Evolutionary conservation across 2,113 vertebrate genomes (phyloP), one percentile per base, ranked within the genome.

Genomic region (Neoarius graeffei): DNA sequence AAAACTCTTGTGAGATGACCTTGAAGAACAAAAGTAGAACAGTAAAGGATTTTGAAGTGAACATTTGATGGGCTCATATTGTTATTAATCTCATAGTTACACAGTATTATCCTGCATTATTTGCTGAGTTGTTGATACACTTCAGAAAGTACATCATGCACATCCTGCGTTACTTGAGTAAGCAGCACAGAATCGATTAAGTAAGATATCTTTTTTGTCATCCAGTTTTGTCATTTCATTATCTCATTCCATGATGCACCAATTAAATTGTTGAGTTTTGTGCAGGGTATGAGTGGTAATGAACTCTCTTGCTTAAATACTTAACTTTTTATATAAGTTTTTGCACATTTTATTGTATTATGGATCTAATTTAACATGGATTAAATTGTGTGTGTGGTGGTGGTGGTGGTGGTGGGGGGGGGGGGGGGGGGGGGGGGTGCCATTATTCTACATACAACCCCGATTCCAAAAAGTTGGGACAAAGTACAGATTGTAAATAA

Each of bases 91-190:
- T 73, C 17, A 73, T 69, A 30, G 27, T 69, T 30, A 30, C 27
- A 35, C 67, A 20, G 66, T 52, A 71, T 71, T 20, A 71, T 69
- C 48, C 25, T 27, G 8, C 15, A 71, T 11, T 74, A 56, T n/a
- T 74, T 60, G 54, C 67, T 57, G 23, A 27, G 25, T 23, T 73
- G 20, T 27, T 48, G 30, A 60, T 48, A 59, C 19, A 13, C 66
- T 48, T 84, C 62, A 54, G 50, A 71, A 14, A 56, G 17, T n/a
- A 71, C 83, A 69, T 25, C 27, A 84, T 52, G 25, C 4, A 14
- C 9, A 62, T 81, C 57, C 19, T 82, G 80, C n/a, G 19, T 9
- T 82, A 42, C 56, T 56, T 56, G 64, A 84, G 52, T 66, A 83
- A 48, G 64, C 54, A 54, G 54, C 60, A 84, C 23, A n/a, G 42